phyloP scores from a whole-genome alignment of 1,140 invertebrate species.

The Aradophagus sp. region DNA sequence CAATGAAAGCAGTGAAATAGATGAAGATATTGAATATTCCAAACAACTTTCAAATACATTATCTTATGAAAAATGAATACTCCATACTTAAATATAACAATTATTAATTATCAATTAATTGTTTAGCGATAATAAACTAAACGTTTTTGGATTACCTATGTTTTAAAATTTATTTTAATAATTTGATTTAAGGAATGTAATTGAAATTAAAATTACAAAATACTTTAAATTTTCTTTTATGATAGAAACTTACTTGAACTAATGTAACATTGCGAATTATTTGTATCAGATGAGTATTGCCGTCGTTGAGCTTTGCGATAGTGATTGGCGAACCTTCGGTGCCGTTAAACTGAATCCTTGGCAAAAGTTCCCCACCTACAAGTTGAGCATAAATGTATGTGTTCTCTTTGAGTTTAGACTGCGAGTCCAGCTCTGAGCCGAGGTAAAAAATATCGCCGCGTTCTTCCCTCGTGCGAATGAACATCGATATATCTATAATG shows the following conservation, averaged over 20 bases:
- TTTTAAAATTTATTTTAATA: no score
- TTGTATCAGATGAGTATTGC: conserved; percentile 89
- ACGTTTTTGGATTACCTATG: no score
- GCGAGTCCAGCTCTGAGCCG: conserved; percentile 79
- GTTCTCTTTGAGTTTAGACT: conserved; percentile 74
- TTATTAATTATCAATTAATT: no score
- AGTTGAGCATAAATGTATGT: conserved; percentile 86
- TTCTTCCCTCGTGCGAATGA: conserved; percentile 88
- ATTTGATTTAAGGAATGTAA: no score
- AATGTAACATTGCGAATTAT: conserved; percentile 84
- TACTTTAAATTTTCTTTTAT: no score
- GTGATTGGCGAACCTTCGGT: conserved; percentile 88
- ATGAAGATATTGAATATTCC: no score
- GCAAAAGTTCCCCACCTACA: conserved; percentile 83
- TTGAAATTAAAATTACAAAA: no score
- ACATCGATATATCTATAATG: conserved; percentile 93
- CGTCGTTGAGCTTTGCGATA: conserved; percentile 88
- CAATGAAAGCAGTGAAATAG: no score
- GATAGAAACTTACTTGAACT: conserved; percentile 80
- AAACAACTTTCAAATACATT: no score
- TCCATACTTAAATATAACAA: no score
- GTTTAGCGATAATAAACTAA: no score
- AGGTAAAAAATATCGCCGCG: conserved; percentile 92
- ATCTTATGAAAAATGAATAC: no score
- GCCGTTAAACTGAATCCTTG: conserved; percentile 87